A percentile compares a stretch with the other conserved stretches of the same genome.
Evolutionary conservation across 2,888 invertebrate genomes (phyloP).

Genomic region (Parnassius apollo): DNA sequence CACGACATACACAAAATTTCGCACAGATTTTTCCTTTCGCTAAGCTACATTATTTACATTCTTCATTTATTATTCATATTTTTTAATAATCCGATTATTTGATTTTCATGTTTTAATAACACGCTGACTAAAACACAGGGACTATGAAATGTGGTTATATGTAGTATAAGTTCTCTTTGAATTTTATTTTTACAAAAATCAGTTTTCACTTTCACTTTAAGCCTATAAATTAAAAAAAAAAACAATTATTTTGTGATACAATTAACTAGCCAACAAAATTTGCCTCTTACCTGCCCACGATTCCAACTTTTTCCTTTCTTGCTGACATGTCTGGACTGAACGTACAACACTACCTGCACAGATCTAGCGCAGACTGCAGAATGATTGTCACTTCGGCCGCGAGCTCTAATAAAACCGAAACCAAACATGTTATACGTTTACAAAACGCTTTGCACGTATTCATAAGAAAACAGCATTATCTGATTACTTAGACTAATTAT

Average conservation of each 20-base stretch:
- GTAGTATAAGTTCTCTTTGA: no score
- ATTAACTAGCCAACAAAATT: slow-evolving; percentile 29
- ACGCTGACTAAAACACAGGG: no score
- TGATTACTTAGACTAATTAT: slow-evolving; percentile 7
- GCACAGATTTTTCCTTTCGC: no score
- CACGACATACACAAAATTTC: no score
- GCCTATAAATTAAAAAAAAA: no score
- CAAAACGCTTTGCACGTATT: slow-evolving; percentile 20
- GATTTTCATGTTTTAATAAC: no score
- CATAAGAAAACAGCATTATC: slow-evolving; percentile 4
- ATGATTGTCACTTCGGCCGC: slow-evolving; percentile 39
- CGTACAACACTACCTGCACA: slow-evolving; percentile 29
- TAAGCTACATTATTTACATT: no score
- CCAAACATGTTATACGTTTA: slow-evolving; percentile 43
- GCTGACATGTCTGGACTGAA: slow-evolving; percentile 52
- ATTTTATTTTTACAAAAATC: no score
- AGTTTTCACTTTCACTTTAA: no score
- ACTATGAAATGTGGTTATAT: no score
- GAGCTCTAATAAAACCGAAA: slow-evolving; percentile 39
- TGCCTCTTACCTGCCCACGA: slow-evolving; percentile 85
- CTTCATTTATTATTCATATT: no score
- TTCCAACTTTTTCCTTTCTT: slow-evolving; percentile 85
- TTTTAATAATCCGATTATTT: no score
- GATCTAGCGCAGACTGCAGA: slow-evolving; percentile 33
- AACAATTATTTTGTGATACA: not conserved